Base-by-base conservation (phyloP, 1,140 invertebrate species). In the Pogonognathellus flavescens region DNA sequence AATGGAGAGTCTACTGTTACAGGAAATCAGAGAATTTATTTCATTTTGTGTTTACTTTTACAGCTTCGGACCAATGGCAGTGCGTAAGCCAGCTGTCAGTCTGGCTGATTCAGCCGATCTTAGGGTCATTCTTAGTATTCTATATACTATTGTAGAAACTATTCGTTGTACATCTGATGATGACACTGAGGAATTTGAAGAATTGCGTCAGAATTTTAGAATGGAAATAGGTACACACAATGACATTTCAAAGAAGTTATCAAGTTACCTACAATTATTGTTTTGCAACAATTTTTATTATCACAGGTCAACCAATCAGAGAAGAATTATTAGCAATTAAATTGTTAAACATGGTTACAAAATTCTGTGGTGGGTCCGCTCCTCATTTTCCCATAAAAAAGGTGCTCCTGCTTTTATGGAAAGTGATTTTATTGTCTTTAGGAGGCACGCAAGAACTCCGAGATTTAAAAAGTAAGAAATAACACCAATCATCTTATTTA, bases 331-430 rank as follows among this genome's bases (percentile, higher is more conserved):
- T 99, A 14, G 94, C 95, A 14, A 94, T 98, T 4, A 97, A 97
- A 89, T 92, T 99, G 84, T 93, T 99, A 70, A 94, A 95, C 87
- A 97, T 99, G 97, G 96, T 99, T 9, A 98, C 96, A 20, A 93
- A 94, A 88, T 97, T 99, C 90, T 99, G 97, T 91, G 97, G 96
- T 89, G 97, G 97, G 0, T 94, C 95, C 59, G 95, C 96, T 13
- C 96, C 97, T 66, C 97, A 98, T 92, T 99, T 98, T 92, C 98
- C 98, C 16, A 98, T 99, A 93, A 99, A 98, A 90, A 99, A 99
- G 92, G 96, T 99, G 82, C 91, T 99, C 41, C 91, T 99, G n/a
- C 91, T 99, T 2, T 90, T 99, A 14, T 99, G 98, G 98, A 99
- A 99, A 92, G 93, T 97, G 4, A 93, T 98, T 66, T 91, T 99